Evolutionary conservation across 2,888 invertebrate genomes (phyloP).

Genomic region (Itoplectis maculator): DNA sequence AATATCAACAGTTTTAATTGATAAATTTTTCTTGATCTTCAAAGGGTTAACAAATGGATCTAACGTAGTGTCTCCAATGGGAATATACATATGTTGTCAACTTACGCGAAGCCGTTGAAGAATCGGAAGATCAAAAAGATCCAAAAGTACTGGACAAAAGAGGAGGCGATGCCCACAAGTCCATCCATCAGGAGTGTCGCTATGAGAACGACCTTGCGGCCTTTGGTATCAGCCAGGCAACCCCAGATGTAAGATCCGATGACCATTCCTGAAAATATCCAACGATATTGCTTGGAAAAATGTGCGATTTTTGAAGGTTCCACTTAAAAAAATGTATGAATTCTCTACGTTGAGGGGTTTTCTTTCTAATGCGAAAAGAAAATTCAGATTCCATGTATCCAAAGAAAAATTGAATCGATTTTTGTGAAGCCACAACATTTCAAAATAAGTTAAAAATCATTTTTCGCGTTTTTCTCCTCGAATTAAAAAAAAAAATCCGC

Average conservation of each 20-base stretch:
- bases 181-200: conserved; percentile 91
- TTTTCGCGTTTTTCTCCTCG: no score
- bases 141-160: conserved; percentile 90
- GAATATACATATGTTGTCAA: conserved; percentile 73
- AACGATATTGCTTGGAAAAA: background rate
- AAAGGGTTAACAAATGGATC: background rate
- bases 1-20: conserved; percentile 18
- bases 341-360: no score
- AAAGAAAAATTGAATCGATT: no score
- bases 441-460: no score
- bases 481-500: background rate
- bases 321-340: no score
- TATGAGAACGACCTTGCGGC: conserved; percentile 91
- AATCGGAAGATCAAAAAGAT: conserved; percentile 91
- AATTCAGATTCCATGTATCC: no score
- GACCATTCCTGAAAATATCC: conserved; percentile 89
- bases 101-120: conserved; percentile 93
- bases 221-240: conserved; percentile 93
- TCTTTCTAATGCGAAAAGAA: no score
- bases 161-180: conserved; percentile 89
- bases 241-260: conserved; percentile 95
- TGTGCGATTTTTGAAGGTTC: no score
- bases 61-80: background rate
- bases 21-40: background rate
- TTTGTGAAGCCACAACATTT: no score